A percentile compares a stretch with the other conserved stretches of the same genome.
Evolutionary conservation across 1,140 invertebrate genomes (phyloP).

Genomic region (Drosophila santomea): DNA sequence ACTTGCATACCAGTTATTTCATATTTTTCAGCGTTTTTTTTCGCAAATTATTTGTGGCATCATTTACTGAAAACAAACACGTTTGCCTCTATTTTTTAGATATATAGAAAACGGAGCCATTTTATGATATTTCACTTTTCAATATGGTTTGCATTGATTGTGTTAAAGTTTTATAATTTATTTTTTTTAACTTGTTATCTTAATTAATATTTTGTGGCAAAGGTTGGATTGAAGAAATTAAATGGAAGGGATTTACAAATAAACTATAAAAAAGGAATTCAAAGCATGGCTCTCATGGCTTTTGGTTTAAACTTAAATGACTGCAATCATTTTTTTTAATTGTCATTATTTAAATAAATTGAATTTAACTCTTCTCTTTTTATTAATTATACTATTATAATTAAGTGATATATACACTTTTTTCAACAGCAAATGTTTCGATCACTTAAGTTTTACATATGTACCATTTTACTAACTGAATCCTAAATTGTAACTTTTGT

Average conservation of each 20-base stretch:
- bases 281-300: too few species aligned
- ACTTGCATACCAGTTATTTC: slow-evolving; percentile 21
- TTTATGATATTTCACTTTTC: background rate
- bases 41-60: slow-evolving; percentile 16
- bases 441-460: too few species aligned
- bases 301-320: too few species aligned
- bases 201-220: slow-evolving; percentile 4
- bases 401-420: too few species aligned
- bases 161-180: background rate
- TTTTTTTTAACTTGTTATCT: slow-evolving; percentile 1
- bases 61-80: slow-evolving; percentile 10
- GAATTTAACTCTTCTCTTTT: too few species aligned
- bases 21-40: background rate
- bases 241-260: background rate
- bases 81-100: slow-evolving; percentile 4
- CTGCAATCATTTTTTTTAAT: too few species aligned
- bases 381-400: too few species aligned
- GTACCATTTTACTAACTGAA: too few species aligned
- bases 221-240: background rate
- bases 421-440: too few species aligned
- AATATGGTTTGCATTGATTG: slow-evolving; percentile 1
- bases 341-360: too few species aligned
- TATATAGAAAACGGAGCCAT: background rate
- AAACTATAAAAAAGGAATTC: background rate
- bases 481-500: too few species aligned